phyloP scores from a whole-genome alignment of 23 tunicate species.

The Ciona savignyi region DNA sequence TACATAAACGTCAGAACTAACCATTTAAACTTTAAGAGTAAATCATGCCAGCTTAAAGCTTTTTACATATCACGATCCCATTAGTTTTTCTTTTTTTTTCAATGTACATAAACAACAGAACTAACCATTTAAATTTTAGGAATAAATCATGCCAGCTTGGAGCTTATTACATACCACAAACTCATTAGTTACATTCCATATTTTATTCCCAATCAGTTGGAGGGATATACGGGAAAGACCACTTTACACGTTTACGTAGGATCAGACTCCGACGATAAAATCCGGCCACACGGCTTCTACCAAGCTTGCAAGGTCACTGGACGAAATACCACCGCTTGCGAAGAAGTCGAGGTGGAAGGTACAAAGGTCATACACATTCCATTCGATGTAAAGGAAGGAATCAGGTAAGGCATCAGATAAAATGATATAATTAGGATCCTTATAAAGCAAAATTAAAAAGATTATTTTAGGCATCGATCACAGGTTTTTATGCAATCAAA shows the following conservation, averaged over 20 bases:
- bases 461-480: too few species aligned
- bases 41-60: too few species aligned
- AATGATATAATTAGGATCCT: too few species aligned
- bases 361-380: constrained; percentile 81
- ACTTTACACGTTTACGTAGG: constrained; percentile 84
- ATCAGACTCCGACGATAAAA: constrained; percentile 64
- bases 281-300: constrained; percentile 89
- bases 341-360: constrained; percentile 64
- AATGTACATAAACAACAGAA: not conserved
- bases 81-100: not conserved
- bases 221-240: constrained; percentile 73
- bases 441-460: too few species aligned
- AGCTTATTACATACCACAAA: too few species aligned
- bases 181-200: not conserved
- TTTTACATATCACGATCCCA: not conserved
- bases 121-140: too few species aligned
- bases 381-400: constrained; percentile 55
- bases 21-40: too few species aligned
- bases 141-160: too few species aligned
- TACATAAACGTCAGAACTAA: too few species aligned
- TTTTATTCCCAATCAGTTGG: constrained; percentile 31
- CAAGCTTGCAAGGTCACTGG: constrained; percentile 95
- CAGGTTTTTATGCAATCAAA: too few species aligned
- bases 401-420: too few species aligned
- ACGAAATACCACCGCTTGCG: constrained; percentile 82